Base-by-base conservation (phyloP, 1,140 invertebrate species). In the Myzus persicae region DNA sequence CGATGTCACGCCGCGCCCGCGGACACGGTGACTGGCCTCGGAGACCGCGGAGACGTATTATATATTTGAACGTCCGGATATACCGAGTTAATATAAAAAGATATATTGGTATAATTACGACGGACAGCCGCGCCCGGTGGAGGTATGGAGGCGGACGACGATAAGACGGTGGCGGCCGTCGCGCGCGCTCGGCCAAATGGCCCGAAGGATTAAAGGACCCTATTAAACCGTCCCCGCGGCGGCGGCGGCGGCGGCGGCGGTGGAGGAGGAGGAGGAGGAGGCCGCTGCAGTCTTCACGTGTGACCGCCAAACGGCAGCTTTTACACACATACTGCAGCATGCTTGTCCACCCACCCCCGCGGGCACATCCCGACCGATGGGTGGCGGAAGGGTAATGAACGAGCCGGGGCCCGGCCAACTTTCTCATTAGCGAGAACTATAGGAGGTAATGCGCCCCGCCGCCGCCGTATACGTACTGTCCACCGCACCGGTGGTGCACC, bases 191-290 rank as follows among this genome's bases (percentile, higher is more conserved):
- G 91, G 91, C 48, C 91, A 93, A 93, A 93, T 93, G 91, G 81
- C 91, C 46, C 91, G 91, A 93, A 93, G 91, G 91, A 93, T 93
- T 93, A 93, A 93, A 93, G 91, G 91, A 93, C 91, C 91, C 91
- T 93, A 93, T 93, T 93, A 93, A 85, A 93, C 91, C 91, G 91
- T 54, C 46, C 46, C 91, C 18, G 91, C 81, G 81, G 90, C 44
- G 54, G 59, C 54, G 88, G 88, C 48, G 46, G 31, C 42, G 84
- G 48, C n/a, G 46, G 46, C 6, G 11, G 76, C 36, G 7, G 46
- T 18, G 11, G 46, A 48, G 46, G 3, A 48, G 46, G 54, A 44
- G 7, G 48, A 51, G 48, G 48, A 51, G 48, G 22, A 51, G 48
- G 26, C 26, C 5, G 31, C 59, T 4, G n/a, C 44, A 59, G 67